Percentiles rank a stretch among this genome's conserved stretches.
Conservation (phyloP, 2,113 vertebrate genomes). For the Passer domesticus region DNA sequence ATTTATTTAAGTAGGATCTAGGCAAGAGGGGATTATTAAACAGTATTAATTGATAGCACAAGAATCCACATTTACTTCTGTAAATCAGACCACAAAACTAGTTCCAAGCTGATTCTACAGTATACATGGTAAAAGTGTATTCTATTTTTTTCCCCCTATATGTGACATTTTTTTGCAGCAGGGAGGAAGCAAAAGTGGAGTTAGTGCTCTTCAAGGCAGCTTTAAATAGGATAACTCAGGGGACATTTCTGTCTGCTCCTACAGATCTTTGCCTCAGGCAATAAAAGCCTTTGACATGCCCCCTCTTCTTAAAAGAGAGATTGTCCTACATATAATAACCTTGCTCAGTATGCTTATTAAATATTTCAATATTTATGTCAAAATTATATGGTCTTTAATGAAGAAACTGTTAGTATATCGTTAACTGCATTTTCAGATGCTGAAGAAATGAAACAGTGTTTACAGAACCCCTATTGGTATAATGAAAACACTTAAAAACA, state of each 20-base stretch:
- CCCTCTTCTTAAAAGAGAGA: background rate
- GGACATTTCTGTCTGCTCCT: background rate
- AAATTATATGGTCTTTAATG: background rate
- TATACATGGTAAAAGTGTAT: accelerated
- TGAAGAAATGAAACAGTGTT: background rate
- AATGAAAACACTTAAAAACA: background rate
- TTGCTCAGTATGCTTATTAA: background rate
- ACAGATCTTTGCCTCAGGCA: background rate
- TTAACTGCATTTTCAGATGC: background rate
- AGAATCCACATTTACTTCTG: background rate
- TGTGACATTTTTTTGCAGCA: background rate
- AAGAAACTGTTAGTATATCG: background rate
- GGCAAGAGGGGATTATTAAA: background rate
- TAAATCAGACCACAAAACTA: background rate
- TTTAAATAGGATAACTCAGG: background rate
- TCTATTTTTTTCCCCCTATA: background rate
- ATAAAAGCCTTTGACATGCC: background rate
- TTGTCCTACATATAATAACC: background rate
- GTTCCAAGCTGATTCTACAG: background rate
- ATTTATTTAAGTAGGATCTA: background rate
- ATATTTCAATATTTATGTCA: background rate
- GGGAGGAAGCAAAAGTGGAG: background rate
- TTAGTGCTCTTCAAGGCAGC: background rate
- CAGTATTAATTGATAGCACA: background rate
- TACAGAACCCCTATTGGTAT: background rate